Conservation (phyloP, 2,797 vertebrate species). For the Stomatorhinus walkeri region DNA sequence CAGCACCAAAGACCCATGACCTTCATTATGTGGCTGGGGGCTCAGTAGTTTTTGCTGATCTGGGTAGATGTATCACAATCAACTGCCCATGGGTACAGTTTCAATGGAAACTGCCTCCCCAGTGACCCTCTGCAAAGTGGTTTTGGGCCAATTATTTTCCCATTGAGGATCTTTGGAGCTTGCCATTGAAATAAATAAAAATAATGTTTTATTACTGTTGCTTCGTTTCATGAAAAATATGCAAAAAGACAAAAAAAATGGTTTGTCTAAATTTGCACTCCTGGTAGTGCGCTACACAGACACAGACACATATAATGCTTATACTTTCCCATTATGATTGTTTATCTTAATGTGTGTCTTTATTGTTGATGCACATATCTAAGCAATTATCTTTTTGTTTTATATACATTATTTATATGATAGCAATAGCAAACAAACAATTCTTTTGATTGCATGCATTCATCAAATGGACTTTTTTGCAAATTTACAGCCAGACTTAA, state of each 20-base stretch:
- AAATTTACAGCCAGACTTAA: slow-evolving; percentile 4
- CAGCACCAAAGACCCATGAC: not conserved
- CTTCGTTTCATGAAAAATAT: not conserved
- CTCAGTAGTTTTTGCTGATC: not conserved
- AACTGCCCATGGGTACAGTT: not conserved
- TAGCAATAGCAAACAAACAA: not conserved
- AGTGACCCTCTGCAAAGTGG: not conserved
- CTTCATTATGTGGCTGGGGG: not conserved
- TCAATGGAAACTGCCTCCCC: not conserved
- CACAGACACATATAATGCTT: not conserved
- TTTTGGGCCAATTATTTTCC: not conserved
- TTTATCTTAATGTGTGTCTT: not conserved
- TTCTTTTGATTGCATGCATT: not conserved
- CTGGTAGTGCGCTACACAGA: not conserved
- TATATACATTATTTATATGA: slow-evolving; percentile 1
- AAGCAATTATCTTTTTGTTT: slow-evolving; percentile 8
- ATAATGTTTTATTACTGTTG: not conserved
- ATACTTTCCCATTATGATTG: not conserved
- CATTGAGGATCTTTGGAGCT: not conserved
- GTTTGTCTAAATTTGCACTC: not conserved
- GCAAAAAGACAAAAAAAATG: not conserved
- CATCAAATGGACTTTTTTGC: slow-evolving; percentile 4
- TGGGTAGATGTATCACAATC: not conserved
- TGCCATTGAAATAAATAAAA: not conserved
- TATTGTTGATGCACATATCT: not conserved